Evolutionary conservation across 2,888 invertebrate genomes (phyloP).

Genomic region (Octonoba sinensis): DNA sequence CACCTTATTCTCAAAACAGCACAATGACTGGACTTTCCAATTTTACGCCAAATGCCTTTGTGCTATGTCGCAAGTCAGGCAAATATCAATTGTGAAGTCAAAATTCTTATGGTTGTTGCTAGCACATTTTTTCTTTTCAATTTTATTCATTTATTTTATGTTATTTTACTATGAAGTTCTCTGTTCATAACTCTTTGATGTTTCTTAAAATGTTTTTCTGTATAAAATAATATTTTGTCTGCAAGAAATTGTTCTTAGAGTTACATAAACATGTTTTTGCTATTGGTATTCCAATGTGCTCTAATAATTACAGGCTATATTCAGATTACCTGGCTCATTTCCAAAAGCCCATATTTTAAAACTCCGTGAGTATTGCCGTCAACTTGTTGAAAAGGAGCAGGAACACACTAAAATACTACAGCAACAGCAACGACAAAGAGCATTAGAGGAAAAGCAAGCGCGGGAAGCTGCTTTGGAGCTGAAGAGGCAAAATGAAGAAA

Average conservation of each 20-base stretch:
- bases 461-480: slow-evolving; percentile 41
- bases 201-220: neutral
- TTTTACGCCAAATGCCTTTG: no score
- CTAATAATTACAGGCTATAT: slow-evolving; percentile 43
- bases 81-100: no score
- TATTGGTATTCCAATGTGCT: no score
- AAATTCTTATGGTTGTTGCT: no score
- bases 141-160: no score
- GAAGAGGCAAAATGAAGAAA: slow-evolving; percentile 40
- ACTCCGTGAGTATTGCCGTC: slow-evolving; percentile 50
- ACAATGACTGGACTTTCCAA: no score
- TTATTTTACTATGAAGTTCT: no score
- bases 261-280: neutral
- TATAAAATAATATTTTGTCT: neutral
- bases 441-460: slow-evolving; percentile 29
- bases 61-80: no score
- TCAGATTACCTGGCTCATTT: slow-evolving; percentile 61
- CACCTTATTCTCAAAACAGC: no score
- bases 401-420: slow-evolving; percentile 50
- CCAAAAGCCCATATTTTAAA: slow-evolving; percentile 44
- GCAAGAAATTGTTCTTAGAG: neutral
- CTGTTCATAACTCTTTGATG: neutral
- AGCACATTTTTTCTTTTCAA: no score
- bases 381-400: slow-evolving; percentile 52
- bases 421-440: slow-evolving; percentile 49